Conservation (phyloP, 2,888 invertebrate species). For the Erebia epiphron region DNA sequence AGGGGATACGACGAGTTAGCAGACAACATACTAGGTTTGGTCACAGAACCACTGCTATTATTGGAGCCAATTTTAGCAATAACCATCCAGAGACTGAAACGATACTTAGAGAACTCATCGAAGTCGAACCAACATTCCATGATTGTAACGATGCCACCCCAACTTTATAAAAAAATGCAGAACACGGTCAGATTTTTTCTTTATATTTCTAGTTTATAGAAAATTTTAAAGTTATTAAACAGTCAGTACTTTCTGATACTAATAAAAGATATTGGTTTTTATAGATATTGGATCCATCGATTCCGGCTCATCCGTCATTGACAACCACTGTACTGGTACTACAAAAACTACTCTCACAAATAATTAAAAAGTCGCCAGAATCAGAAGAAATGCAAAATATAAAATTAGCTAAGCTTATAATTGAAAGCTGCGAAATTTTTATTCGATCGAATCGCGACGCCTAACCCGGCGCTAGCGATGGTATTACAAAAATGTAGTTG, state of each 20-base stretch:
- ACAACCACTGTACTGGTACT: conserved; percentile 62
- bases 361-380: conserved; percentile 53
- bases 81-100: conserved; percentile 90
- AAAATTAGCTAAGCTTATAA: conserved; percentile 62
- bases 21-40: conserved; percentile 84
- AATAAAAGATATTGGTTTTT: conserved; percentile 35
- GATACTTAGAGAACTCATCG: conserved; percentile 83
- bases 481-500: no score
- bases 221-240: no score
- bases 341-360: conserved; percentile 57
- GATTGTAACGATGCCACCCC: conserved; percentile 90
- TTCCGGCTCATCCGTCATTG: conserved; percentile 68
- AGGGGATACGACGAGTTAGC: conserved; percentile 85
- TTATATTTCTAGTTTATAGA: neutral
- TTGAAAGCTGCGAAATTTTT: conserved; percentile 67
- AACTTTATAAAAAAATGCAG: conserved; percentile 89
- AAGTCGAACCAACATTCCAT: conserved; percentile 83
- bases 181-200: conserved; percentile 72
- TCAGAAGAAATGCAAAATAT: conserved; percentile 51
- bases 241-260: no score
- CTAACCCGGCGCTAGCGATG: neutral
- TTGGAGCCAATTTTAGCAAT: conserved; percentile 89
- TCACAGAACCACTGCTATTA: conserved; percentile 87
- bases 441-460: conserved; percentile 49
- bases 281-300: conserved; percentile 66